Percentiles rank a stretch among this genome's conserved stretches.
Conservation (phyloP, 2,113 vertebrate species). For the Copsychus sechellarum region DNA sequence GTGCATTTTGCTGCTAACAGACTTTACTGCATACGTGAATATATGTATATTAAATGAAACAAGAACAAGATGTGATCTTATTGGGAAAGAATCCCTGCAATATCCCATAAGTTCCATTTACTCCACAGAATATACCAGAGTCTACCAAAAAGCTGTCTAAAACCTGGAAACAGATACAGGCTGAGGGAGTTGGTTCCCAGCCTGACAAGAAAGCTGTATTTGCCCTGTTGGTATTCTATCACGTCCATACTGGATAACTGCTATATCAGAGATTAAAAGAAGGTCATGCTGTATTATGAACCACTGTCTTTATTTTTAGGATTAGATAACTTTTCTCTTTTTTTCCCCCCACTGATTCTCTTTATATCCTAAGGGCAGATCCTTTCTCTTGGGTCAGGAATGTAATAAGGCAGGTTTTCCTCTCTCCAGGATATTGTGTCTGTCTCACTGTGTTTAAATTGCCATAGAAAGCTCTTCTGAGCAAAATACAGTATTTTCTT, state of each 20-base stretch:
- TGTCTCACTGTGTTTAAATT: slow-evolving; percentile 85
- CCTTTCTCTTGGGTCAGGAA: slow-evolving; percentile 82
- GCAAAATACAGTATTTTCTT: slow-evolving; percentile 83
- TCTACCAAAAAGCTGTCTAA: slow-evolving; percentile 29
- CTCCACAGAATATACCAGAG: slow-evolving; percentile 26
- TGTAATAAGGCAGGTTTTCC: slow-evolving; percentile 85
- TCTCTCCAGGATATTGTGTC: slow-evolving; percentile 89
- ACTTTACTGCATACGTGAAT: not conserved
- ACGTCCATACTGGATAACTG: slow-evolving; percentile 37
- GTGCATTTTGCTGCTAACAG: not conserved
- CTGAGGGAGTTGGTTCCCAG: not conserved
- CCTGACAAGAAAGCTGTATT: not conserved
- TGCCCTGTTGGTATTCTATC: slow-evolving; percentile 35
- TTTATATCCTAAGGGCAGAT: slow-evolving; percentile 75
- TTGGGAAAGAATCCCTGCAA: slow-evolving; percentile 61
- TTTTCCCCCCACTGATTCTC: slow-evolving; percentile 27
- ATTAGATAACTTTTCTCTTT: slow-evolving; percentile 69
- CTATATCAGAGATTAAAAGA: slow-evolving; percentile 69
- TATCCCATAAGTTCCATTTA: slow-evolving; percentile 32
- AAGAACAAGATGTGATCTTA: slow-evolving; percentile 72
- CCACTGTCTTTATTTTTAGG: slow-evolving; percentile 70
- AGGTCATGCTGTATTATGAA: slow-evolving; percentile 67
- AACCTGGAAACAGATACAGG: slow-evolving; percentile 17
- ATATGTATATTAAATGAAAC: slow-evolving; percentile 47
- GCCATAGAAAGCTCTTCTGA: slow-evolving; percentile 81